Evolutionary conservation across 2,113 vertebrate genomes (phyloP).

Genomic region (Aleadryas rufinucha): DNA sequence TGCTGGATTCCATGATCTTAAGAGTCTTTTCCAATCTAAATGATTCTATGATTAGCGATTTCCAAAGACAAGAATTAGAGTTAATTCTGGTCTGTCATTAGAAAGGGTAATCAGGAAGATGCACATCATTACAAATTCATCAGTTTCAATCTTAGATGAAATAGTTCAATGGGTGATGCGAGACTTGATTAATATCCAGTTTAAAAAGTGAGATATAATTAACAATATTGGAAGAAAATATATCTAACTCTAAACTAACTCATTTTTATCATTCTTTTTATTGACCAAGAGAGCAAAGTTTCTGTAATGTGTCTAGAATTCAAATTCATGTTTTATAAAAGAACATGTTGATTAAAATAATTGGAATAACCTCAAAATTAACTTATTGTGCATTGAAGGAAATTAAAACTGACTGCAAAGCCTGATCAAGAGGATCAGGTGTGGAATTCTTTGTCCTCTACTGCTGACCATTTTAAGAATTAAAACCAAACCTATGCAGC

Average conservation of each 20-base stretch:
- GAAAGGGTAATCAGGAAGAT: not conserved
- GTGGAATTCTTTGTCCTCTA: not conserved
- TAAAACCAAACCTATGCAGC: not conserved
- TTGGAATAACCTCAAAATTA: not conserved
- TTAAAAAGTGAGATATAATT: not conserved
- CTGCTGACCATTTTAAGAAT: not conserved
- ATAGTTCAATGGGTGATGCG: not conserved
- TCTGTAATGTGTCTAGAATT: not conserved
- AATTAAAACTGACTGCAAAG: not conserved
- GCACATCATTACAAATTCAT: not conserved
- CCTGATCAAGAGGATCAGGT: not conserved
- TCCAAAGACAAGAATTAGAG: not conserved
- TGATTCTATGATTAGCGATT: not conserved
- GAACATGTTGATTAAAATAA: not conserved
- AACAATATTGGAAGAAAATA: not conserved
- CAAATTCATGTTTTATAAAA: not conserved
- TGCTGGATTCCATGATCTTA: rapidly evolving
- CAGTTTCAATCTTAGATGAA: not conserved
- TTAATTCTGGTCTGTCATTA: not conserved
- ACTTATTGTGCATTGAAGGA: not conserved
- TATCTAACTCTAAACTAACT: not conserved
- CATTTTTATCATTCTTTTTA: not conserved
- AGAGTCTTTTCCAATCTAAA: not conserved
- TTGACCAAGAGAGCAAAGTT: not conserved
- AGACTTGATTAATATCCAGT: not conserved